Evolutionary conservation across 2,888 invertebrate species (phyloP).

Genomic region (Mesoligia furuncula): DNA sequence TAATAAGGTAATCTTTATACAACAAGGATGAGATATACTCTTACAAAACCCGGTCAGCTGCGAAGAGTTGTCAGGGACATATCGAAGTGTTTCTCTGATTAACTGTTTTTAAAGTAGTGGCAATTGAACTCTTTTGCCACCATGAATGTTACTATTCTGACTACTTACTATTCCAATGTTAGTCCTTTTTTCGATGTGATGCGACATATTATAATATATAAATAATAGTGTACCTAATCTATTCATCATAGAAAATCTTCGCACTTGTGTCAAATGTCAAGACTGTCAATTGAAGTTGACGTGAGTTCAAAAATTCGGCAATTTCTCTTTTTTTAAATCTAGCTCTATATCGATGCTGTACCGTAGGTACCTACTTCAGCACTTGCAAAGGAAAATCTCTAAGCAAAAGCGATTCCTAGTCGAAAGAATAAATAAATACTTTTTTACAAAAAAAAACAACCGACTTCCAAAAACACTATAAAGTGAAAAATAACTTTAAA

Average conservation of each 20-base stretch:
- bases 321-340: not conserved
- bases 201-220: too few species aligned
- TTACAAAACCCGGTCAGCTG: not conserved
- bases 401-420: not conserved
- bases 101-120: not conserved
- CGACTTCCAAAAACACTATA: too few species aligned
- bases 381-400: not conserved
- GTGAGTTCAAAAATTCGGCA: not conserved
- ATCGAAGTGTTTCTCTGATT: not conserved
- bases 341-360: not conserved
- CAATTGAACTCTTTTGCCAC: not conserved
- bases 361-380: not conserved
- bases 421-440: too few species aligned
- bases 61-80: slow-evolving; percentile 5
- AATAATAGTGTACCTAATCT: too few species aligned
- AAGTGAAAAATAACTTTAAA: too few species aligned
- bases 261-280: not conserved
- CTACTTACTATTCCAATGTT: not conserved
- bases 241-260: not conserved
- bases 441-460: too few species aligned
- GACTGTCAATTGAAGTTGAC: not conserved
- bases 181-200: not conserved
- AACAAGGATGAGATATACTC: slow-evolving; percentile 6
- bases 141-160: not conserved
- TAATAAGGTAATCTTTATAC: slow-evolving; percentile 86